Evolutionary conservation across 2,113 vertebrate species (phyloP), one percentile per base, ranked within the genome.

Genomic region (Chrysemys picta): DNA sequence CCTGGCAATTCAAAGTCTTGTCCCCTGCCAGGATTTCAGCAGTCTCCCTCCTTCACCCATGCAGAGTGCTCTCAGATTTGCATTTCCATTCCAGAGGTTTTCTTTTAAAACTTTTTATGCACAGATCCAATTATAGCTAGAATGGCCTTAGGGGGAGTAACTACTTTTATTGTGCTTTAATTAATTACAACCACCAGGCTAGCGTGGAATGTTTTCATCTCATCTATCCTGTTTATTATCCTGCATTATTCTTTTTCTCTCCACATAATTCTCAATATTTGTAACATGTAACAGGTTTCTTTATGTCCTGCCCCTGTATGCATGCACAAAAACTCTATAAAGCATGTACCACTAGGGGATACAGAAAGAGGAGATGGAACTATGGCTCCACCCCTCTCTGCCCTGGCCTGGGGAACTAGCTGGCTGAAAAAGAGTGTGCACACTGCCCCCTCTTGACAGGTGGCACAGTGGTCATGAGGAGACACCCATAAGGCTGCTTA

Each of bases 401-500:
- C 69, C 6, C 24, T 80, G 27, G 10, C 38, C 3, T n/a, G 76
- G 6, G 85, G 84, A 91, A 62, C 11, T 62, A 13, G 12, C 59
- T 62, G 29, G 22, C 11, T 80, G n/a, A 92, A 19, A 22, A 83
- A 85, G 56, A 5, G 5, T 8, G 56, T 4, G 13, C 5, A 57
- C 0, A 0, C 13, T 78, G 2, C 35, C 21, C 0, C 12, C 57
- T 31, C 57, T 59, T 5, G 13, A 62, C 10, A 62, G 24, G 5
- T 29, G 29, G 1, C 8, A 16, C 3, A 54, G 7, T 31, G 49
- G 17, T 31, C 59, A 92, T 75, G 6, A 42, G 38, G 35, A 35
- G 45, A 69, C 9, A 80, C 12, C 14, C 2, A 10, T 76, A 4
- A 84, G 5, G 0, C 2, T 56, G 13, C 7, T 82, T 92, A 62